Percentiles rank a stretch among this genome's conserved stretches.
phyloP scores from a whole-genome alignment of 2,888 invertebrate genomes.

The Saturnia pavonia region DNA sequence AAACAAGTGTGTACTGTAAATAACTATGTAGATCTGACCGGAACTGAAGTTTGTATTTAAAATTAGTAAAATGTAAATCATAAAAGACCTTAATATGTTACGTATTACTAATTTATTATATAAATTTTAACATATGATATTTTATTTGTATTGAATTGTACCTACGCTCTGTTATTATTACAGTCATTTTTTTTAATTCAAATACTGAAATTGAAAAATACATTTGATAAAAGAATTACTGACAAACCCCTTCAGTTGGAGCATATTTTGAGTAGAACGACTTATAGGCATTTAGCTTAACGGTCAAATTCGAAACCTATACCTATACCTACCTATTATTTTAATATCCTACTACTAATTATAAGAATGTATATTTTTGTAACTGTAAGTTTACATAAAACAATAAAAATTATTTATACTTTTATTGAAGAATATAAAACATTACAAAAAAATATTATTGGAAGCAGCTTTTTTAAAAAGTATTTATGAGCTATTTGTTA shows the following conservation, averaged over 20 bases:
- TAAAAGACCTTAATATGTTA: not conserved
- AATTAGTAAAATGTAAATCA: conserved; percentile 9
- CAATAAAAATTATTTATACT: too few species aligned
- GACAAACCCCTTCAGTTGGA: too few species aligned
- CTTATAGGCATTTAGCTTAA: too few species aligned
- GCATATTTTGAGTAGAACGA: too few species aligned
- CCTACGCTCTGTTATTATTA: not conserved
- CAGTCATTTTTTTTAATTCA: not conserved
- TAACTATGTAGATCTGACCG: conserved; percentile 26
- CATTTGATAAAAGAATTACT: too few species aligned
- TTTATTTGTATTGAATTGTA: not conserved
- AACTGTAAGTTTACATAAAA: too few species aligned
- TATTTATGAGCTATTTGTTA: conserved; percentile 23
- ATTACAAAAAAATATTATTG: not conserved
- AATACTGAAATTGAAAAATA: too few species aligned
- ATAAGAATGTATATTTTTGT: too few species aligned
- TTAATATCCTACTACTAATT: too few species aligned
- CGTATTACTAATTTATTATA: not conserved
- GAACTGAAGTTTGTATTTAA: conserved; percentile 35
- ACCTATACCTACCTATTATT: too few species aligned
- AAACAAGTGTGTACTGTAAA: conserved; percentile 24
- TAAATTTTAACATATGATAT: too few species aligned
- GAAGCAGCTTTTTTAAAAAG: not conserved
- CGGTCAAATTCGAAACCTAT: too few species aligned
- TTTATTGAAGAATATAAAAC: not conserved